Base-by-base conservation (phyloP, 1,140 invertebrate species). In the Cyrtorhinus lividipennis region DNA sequence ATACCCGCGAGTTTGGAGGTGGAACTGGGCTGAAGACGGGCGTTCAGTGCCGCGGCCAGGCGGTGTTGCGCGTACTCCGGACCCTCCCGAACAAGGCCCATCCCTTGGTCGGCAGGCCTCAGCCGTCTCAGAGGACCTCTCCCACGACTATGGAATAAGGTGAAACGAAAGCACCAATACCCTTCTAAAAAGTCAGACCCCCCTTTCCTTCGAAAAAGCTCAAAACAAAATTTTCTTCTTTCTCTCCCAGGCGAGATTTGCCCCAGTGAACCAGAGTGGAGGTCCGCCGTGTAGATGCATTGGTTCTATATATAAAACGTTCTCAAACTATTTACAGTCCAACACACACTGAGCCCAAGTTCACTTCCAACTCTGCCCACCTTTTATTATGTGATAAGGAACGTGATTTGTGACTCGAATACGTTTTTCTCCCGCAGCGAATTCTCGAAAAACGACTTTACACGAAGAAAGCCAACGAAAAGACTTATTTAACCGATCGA, bases 251-350 rank as follows among this genome's bases (percentile, higher is more conserved):
- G 5, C 48, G 18, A 8, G 18, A 10, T 22, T 20, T 53, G 48
- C 48, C 48, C 48, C 48, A 53, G 48, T 53, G 48, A 53, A 53
- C 48, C 20, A 53, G 48, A 53, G 48, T 53, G 48, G 48, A 53
- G 48, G 48, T 53, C 48, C 20, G 18, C 48, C 10, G 8, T 5
- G 48, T 53, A 53, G 48, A 53, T 53, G 48, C 48, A 53, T 22
- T 53, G 12, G 48, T 53, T 53, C 48, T 53, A 53, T 53, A 53
- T 15, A 15, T 53, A 53, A 10, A 10, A 20, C 48, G 10, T 53
- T 53, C 48, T 53, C 48, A 53, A 53, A 53, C 48, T 53, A 53
- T 53, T 53, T 53, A 53, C 48, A 53, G 48, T 53, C 48, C 48
- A 53, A 53, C 48, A 15, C 48, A 53, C 48, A 15, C 48, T 53